Conservation (phyloP, 2,888 invertebrate species). For the Sinohyriopsis cumingii region DNA sequence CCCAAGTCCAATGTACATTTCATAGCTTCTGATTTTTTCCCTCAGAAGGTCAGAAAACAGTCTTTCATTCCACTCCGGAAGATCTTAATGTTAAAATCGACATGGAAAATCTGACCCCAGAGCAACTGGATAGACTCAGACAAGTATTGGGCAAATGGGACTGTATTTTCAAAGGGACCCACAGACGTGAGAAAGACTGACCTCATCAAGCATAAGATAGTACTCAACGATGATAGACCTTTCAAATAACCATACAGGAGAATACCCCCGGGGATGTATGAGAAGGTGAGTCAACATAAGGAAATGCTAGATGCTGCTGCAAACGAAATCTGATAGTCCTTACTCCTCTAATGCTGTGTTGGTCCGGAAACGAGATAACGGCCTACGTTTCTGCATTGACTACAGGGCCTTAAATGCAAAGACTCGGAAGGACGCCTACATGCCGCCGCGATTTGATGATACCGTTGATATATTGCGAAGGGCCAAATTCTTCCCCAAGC, state of each 20-base stretch:
- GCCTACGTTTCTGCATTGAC: constrained; percentile 19
- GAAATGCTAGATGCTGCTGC: constrained; percentile 14
- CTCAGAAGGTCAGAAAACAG: neutral
- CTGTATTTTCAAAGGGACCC: constrained; percentile 1
- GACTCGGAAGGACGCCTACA: constrained; percentile 10
- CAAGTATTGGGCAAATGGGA: constrained; percentile 4
- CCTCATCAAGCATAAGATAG: constrained; percentile 12
- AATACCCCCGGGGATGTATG: constrained; percentile 10
- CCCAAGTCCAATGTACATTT: too few species aligned
- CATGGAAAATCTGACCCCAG: neutral
- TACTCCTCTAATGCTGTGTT: constrained; percentile 16
- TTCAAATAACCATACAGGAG: constrained; percentile 7
- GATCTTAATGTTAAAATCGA: neutral
- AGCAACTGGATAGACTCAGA: neutral
- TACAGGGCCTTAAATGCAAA: constrained; percentile 8
- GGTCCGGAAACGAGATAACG: constrained; percentile 14
- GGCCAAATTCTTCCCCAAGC: constrained; percentile 11
- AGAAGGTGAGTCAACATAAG: constrained; percentile 16
- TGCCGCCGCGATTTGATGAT: constrained; percentile 17
- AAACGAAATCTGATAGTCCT: constrained; percentile 11
- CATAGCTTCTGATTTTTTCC: neutral
- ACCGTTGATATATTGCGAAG: constrained; percentile 7
- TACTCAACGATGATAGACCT: constrained; percentile 4
- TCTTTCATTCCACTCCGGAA: too few species aligned
- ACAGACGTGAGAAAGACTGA: constrained; percentile 7